Conservation (phyloP, 2,888 invertebrate species). For the Synanthedon myopaeformis region DNA sequence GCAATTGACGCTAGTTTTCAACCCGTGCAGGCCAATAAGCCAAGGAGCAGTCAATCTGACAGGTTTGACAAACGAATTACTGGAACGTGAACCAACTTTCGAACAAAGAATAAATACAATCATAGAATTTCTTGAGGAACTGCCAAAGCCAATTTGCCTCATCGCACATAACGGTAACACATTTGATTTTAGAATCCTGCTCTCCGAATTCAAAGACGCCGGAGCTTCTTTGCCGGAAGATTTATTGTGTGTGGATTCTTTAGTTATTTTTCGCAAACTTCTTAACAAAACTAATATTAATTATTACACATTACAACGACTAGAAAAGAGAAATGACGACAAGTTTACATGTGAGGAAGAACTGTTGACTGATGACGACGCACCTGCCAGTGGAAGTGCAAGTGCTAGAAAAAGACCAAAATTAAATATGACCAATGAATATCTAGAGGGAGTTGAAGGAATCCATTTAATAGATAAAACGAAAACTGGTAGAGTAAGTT, state of each 20-base stretch:
- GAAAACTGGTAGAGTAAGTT: slow-evolving; percentile 25
- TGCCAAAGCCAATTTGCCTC: slow-evolving; percentile 78
- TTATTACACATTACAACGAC: slow-evolving; percentile 13
- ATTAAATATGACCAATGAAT: too few species aligned
- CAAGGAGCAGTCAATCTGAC: slow-evolving; percentile 42
- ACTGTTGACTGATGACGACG: slow-evolving; percentile 33
- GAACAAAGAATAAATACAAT: slow-evolving; percentile 68
- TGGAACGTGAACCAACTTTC: slow-evolving; percentile 74
- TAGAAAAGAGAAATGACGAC: background rate
- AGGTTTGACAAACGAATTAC: slow-evolving; percentile 75
- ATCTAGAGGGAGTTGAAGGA: too few species aligned
- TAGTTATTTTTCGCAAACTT: slow-evolving; percentile 67
- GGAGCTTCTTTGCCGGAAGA: slow-evolving; percentile 54
- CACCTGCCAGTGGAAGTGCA: slow-evolving; percentile 19
- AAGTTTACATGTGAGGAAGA: slow-evolving; percentile 9
- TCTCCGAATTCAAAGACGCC: slow-evolving; percentile 68
- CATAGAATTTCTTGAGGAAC: slow-evolving; percentile 71
- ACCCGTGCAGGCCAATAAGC: slow-evolving; percentile 72
- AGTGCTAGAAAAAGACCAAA: too few species aligned
- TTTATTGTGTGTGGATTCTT: slow-evolving; percentile 76
- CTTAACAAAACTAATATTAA: slow-evolving; percentile 58
- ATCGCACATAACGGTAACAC: slow-evolving; percentile 85
- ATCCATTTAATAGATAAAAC: slow-evolving; percentile 3
- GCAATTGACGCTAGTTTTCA: slow-evolving; percentile 77
- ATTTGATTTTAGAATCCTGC: slow-evolving; percentile 84